Evolutionary conservation across 2,113 vertebrate species (phyloP).

Genomic region (Bubo scandiacus): DNA sequence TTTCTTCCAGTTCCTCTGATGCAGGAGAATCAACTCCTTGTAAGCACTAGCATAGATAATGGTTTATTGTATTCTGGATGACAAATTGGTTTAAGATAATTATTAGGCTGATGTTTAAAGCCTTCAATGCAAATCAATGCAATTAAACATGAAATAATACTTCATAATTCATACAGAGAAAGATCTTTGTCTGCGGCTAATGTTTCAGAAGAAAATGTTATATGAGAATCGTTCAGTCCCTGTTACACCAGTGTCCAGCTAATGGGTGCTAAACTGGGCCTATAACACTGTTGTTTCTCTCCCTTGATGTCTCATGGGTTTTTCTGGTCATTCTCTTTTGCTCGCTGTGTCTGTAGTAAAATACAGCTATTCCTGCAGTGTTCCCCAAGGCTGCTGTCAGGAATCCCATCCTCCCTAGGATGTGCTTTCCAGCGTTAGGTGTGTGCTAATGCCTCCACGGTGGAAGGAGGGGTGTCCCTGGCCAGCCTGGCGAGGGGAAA

Average conservation of each 20-base stretch:
- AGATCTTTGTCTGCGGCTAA: not conserved
- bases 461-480: not conserved
- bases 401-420: not conserved
- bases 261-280: conserved; percentile 39
- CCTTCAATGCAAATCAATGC: conserved; percentile 38
- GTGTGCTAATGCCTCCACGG: not conserved
- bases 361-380: conserved; percentile 15
- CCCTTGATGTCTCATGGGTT: conserved; percentile 24
- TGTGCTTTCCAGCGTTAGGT: not conserved
- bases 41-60: not conserved
- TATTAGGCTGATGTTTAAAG: conserved; percentile 32
- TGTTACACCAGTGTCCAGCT: not conserved
- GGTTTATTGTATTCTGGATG: conserved; percentile 18
- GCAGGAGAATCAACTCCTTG: not conserved
- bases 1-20: not conserved
- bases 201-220: not conserved
- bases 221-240: not conserved
- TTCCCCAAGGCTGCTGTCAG: not conserved
- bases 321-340: conserved; percentile 44
- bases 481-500: not conserved
- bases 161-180: conserved; percentile 15
- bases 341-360: not conserved
- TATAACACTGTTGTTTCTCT: conserved; percentile 19
- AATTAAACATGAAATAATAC: conserved; percentile 36
- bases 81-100: not conserved